A percentile compares a stretch with the other conserved stretches of the same genome.
phyloP scores from a whole-genome alignment of 2,888 invertebrate species.

The Lepidocyrtinus sp. region DNA sequence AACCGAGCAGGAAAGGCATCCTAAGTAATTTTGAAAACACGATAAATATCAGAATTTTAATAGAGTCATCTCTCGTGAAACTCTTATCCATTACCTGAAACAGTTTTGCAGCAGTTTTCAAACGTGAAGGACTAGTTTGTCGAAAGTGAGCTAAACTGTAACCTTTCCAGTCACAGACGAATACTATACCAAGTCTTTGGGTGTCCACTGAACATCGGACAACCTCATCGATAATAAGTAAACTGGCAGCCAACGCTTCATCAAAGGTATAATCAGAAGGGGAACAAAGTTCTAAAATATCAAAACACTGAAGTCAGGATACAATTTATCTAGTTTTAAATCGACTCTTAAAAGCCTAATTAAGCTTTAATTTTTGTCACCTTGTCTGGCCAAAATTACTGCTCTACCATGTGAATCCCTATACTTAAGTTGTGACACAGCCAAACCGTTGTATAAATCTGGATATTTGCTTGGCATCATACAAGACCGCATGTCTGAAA shows the following conservation, averaged over 20 bases:
- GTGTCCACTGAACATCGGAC: conserved; percentile 72
- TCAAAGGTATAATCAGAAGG: conserved; percentile 71
- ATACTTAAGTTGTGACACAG: conserved; percentile 27
- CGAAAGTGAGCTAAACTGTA: conserved; percentile 72
- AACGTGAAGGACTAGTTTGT: conserved; percentile 71
- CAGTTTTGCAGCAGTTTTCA: conserved; percentile 71
- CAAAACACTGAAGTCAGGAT: background rate
- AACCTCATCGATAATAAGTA: conserved; percentile 72
- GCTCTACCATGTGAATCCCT: conserved; percentile 40
- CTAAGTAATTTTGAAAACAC: conserved; percentile 33
- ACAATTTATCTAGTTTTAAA: too few species aligned
- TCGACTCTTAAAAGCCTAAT: too few species aligned
- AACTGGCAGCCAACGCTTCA: conserved; percentile 72
- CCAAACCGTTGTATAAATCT: conserved; percentile 24
- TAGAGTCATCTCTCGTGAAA: background rate
- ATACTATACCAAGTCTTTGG: conserved; percentile 72
- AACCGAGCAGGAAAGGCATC: conserved; percentile 63
- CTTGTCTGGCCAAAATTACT: conserved; percentile 41
- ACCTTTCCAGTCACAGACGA: conserved; percentile 73
- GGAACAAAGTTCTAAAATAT: conserved; percentile 30
- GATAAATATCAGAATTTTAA: background rate
- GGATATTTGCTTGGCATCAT: conserved; percentile 26
- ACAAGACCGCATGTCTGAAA: conserved; percentile 41
- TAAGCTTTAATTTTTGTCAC: too few species aligned
- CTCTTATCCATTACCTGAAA: conserved; percentile 70